A percentile compares a stretch with the other conserved stretches of the same genome.
phyloP scores from a whole-genome alignment of 2,888 invertebrate species.

The Pterostichus madidus region DNA sequence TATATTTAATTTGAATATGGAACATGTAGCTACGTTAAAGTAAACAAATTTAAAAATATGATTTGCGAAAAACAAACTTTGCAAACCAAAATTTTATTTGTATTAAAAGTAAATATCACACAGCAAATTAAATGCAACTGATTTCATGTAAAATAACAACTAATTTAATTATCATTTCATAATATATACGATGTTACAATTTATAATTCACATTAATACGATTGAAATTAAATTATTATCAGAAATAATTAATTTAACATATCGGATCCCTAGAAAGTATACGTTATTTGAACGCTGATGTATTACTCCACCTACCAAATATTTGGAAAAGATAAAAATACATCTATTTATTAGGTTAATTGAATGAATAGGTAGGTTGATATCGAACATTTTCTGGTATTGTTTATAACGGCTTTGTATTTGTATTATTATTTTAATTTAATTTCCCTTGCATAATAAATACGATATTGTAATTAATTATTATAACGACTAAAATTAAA shows the following conservation, averaged over 20 bases:
- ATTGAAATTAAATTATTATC: slow-evolving; percentile 14
- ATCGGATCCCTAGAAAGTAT: neutral
- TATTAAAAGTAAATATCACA: slow-evolving; percentile 21
- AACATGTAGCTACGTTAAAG: neutral
- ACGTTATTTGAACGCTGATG: no score
- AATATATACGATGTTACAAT: slow-evolving; percentile 2
- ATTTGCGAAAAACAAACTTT: slow-evolving; percentile 15
- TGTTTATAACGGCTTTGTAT: no score
- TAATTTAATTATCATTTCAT: slow-evolving; percentile 41
- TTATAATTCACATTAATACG: slow-evolving; percentile 28
- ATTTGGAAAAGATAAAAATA: no score
- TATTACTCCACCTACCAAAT: no score
- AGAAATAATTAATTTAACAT: slow-evolving; percentile 13
- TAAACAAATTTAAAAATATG: slow-evolving; percentile 20
- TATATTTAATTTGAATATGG: neutral
- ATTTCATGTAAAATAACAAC: slow-evolving; percentile 6
- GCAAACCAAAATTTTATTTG: slow-evolving; percentile 9
- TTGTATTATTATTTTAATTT: no score
- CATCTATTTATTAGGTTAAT: no score
- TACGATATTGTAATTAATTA: no score
- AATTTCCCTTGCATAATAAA: no score
- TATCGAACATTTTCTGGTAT: no score
- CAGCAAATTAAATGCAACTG: slow-evolving; percentile 21
- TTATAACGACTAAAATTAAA: no score
- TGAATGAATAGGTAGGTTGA: no score